Percentiles rank a stretch among this genome's conserved stretches.
These are phyloP conservation scores for Rugalucina vietnamica DNA, from an alignment of 2,888 invertebrate species.

Conservation along the genomic window DNA sequence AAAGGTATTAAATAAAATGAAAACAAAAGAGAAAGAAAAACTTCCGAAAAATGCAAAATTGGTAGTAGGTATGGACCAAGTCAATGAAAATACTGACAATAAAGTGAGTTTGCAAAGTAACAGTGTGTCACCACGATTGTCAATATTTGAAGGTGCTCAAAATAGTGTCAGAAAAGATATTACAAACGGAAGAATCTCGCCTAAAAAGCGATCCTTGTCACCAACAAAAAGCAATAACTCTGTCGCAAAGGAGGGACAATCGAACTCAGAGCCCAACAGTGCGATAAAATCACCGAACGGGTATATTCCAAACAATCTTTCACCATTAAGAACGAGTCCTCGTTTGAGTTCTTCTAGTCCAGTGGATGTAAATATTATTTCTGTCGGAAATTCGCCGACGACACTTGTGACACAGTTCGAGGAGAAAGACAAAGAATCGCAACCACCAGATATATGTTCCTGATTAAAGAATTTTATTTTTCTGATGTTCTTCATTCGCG, in stretches of 20 bases:
- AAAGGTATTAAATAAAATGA: slow-evolving; percentile 23
- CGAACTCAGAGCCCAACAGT: no score
- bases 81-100: background rate
- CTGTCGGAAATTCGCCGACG: background rate
- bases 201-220: background rate
- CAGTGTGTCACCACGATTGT: slow-evolving; percentile 21
- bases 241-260: background rate
- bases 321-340: background rate
- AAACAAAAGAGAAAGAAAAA: background rate
- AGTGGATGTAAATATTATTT: background rate
- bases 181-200: background rate
- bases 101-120: background rate
- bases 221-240: background rate
- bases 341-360: background rate
- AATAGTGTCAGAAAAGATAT: background rate
- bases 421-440: background rate
- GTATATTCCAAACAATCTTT: background rate
- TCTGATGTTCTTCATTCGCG: background rate
- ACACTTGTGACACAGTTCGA: background rate
- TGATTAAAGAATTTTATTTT: background rate
- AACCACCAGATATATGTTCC: background rate
- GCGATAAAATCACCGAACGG: background rate
- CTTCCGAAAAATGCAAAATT: background rate
- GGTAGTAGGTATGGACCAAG: slow-evolving; percentile 11
- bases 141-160: slow-evolving; percentile 29